A percentile compares a stretch with the other conserved stretches of the same genome.
phyloP scores from a whole-genome alignment of 1,140 invertebrate species.

The Platorchestia sp. region DNA sequence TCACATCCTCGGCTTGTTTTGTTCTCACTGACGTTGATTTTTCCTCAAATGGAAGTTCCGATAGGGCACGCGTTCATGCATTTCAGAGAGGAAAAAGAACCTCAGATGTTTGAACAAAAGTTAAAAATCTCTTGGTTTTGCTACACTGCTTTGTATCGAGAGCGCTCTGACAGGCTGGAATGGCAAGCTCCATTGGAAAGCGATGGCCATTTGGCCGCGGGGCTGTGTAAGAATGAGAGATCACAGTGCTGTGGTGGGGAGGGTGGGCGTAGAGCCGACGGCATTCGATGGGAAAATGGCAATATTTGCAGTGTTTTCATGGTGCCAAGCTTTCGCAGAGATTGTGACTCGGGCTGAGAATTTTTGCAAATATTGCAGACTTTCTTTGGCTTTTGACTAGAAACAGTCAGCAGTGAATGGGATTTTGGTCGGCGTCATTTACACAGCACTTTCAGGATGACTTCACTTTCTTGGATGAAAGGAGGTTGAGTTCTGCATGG shows the following conservation, averaged over 20 bases:
- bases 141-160: not conserved
- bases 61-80: not conserved
- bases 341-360: not conserved
- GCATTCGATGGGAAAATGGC: not conserved
- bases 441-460: not conserved
- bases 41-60: not conserved
- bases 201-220: not conserved
- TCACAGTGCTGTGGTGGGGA: not conserved
- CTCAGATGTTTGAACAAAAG: not conserved
- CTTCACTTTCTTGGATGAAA: not conserved
- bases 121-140: not conserved
- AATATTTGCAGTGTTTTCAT: slow-evolving; percentile 10
- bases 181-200: not conserved
- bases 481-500: not conserved
- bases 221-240: not conserved
- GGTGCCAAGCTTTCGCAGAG: not conserved
- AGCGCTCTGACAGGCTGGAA: not conserved
- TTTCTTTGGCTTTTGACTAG: not conserved
- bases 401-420: not conserved
- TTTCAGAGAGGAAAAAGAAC: not conserved
- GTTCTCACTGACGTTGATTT: not conserved
- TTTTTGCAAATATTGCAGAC: not conserved
- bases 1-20: not conserved
- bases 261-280: not conserved
- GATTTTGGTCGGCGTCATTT: not conserved